Conservation (phyloP, 2,797 vertebrate genomes). For the Catamblyrhynchus diadema region DNA sequence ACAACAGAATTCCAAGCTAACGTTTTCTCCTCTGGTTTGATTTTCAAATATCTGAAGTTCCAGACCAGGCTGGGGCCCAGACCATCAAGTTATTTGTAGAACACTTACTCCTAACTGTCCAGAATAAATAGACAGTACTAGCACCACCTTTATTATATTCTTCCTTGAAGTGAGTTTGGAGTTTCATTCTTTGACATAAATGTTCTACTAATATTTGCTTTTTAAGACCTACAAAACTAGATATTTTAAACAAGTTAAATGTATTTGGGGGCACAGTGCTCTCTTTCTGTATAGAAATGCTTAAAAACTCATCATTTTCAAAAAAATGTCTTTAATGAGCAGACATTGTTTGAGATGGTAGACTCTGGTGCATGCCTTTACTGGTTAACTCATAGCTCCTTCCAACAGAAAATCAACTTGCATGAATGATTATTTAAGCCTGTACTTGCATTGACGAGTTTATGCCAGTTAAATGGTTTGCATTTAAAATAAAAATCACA, state of each 20-base stretch:
- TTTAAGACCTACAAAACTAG: neutral
- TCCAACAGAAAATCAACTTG: neutral
- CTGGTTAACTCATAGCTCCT: neutral
- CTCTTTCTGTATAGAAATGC: neutral
- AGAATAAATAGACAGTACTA: neutral
- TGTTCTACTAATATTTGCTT: neutral
- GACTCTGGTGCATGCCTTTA: neutral
- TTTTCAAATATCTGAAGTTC: constrained; percentile 5
- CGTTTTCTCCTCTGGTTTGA: neutral
- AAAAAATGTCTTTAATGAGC: neutral
- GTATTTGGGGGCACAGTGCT: neutral
- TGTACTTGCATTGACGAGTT: neutral
- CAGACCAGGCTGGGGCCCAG: neutral
- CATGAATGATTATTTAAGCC: neutral
- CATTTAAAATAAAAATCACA: neutral
- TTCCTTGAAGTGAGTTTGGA: neutral
- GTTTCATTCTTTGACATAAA: neutral
- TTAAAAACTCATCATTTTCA: neutral
- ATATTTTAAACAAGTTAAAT: neutral
- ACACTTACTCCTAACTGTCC: neutral
- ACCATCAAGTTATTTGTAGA: neutral
- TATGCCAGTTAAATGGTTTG: neutral
- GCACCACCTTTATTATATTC: neutral
- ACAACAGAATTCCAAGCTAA: constrained; percentile 16
- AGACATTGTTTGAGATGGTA: neutral